A percentile compares a stretch with the other conserved stretches of the same genome.
phyloP scores from a whole-genome alignment of 23 tunicate species.

The Ciona savignyi region DNA sequence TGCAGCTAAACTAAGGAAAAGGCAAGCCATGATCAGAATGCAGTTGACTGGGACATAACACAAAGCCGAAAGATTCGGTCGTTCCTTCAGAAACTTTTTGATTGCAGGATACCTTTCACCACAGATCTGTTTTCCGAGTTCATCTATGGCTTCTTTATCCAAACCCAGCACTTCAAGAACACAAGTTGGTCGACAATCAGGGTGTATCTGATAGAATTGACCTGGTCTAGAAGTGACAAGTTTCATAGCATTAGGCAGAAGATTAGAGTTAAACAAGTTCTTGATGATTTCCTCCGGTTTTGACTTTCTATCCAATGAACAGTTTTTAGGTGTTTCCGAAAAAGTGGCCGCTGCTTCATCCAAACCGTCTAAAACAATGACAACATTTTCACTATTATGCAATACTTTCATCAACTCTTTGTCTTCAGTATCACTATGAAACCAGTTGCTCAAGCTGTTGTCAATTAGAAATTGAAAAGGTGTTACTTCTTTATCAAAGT shows the following conservation, averaged over 20 bases:
- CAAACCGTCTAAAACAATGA: conserved; percentile 5
- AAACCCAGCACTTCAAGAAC: conserved; percentile 3
- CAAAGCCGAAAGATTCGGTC: not conserved
- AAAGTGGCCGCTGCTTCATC: conserved; percentile 2
- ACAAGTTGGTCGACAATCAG: not conserved
- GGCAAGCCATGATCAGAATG: not conserved
- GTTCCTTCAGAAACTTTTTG: not conserved
- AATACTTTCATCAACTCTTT: no score
- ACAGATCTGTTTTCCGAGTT: conserved; percentile 8
- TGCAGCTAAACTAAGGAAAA: no score
- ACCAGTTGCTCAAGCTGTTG: no score
- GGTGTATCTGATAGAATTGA: no score
- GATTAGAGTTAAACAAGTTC: not conserved
- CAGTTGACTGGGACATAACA: conserved; percentile 18
- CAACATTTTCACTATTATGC: no score
- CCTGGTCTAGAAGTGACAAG: no score
- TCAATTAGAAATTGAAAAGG: no score
- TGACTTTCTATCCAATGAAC: no score
- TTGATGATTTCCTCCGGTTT: not conserved
- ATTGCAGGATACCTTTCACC: not conserved
- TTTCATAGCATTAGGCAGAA: conserved; percentile 11
- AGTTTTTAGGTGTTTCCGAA: no score
- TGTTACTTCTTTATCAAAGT: no score
- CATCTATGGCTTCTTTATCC: conserved; percentile 1
- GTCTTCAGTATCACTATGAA: no score